phyloP scores from a whole-genome alignment of 2,888 invertebrate genomes.

The Galeopsomyia nigrocyanea region DNA sequence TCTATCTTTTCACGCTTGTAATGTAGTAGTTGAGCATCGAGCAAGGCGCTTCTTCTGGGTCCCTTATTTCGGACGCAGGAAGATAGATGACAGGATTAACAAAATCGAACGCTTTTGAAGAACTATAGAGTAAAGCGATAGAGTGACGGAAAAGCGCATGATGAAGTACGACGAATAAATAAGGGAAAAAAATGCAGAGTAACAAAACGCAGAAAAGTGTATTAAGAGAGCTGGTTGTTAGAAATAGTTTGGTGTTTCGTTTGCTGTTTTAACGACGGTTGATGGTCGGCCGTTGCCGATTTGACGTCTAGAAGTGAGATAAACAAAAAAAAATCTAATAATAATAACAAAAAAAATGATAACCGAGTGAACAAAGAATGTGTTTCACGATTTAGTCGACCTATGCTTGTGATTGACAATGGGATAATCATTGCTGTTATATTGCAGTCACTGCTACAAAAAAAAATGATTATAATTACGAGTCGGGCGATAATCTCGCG shows the following conservation, averaged over 20 bases:
- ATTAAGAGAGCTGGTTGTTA: constrained; percentile 59
- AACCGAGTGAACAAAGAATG: constrained; percentile 28
- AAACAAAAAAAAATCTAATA: constrained; percentile 17
- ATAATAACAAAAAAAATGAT: constrained; percentile 7
- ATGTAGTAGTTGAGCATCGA: constrained; percentile 26
- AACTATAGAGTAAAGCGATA: constrained; percentile 42
- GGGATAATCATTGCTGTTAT: constrained; percentile 52
- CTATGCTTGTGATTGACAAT: constrained; percentile 48
- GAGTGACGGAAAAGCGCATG: constrained; percentile 45
- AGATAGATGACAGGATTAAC: constrained; percentile 49
- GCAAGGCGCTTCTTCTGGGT: constrained; percentile 59
- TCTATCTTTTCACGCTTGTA: constrained; percentile 33
- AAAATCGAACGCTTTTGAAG: constrained; percentile 48
- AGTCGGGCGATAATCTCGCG: constrained; percentile 45
- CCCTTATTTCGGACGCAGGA: constrained; percentile 58
- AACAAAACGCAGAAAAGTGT: constrained; percentile 42
- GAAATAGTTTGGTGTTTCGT: constrained; percentile 66
- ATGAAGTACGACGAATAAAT: constrained; percentile 27
- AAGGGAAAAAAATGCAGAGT: constrained; percentile 26
- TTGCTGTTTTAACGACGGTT: constrained; percentile 61
- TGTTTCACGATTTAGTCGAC: constrained; percentile 43
- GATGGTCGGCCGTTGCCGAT: constrained; percentile 45
- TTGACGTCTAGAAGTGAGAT: constrained; percentile 47
- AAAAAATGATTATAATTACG: constrained; percentile 19
- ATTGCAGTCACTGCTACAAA: constrained; percentile 50